A percentile compares a stretch with the other conserved stretches of the same genome.
Conservation (phyloP, 1,140 invertebrate genomes). For the Lamellibrachia luymesi region DNA sequence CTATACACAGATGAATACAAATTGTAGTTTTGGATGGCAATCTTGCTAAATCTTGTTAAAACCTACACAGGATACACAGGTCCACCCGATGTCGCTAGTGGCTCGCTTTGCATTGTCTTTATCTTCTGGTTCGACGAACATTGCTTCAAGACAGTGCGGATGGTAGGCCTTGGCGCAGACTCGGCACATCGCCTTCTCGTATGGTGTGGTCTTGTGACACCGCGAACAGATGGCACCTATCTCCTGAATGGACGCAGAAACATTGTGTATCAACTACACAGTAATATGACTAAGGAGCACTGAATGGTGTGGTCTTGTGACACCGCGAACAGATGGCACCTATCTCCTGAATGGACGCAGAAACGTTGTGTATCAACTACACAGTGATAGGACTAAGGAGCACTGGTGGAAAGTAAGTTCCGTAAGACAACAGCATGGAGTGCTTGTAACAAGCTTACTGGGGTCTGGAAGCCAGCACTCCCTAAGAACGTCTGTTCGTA, state of each 20-base stretch:
- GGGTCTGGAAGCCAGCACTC: too few relatives aligned
- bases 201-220: background rate
- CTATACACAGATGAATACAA: too few relatives aligned
- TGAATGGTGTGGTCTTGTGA: background rate
- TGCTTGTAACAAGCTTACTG: too few relatives aligned
- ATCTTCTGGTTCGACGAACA: background rate
- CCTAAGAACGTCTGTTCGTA: too few relatives aligned
- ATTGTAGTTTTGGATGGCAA: too few relatives aligned
- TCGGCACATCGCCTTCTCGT: background rate
- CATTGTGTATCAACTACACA: too few relatives aligned
- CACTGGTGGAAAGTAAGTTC: too few relatives aligned
- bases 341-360: background rate
- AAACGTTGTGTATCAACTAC: background rate
- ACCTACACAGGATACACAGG: background rate
- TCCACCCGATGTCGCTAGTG: background rate
- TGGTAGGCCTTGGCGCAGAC: background rate
- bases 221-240: background rate
- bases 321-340: background rate
- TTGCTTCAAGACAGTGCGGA: background rate
- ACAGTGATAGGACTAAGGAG: too few relatives aligned
- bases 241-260: background rate
- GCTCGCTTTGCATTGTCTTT: background rate
- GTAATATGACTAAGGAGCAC: too few relatives aligned
- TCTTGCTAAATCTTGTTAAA: background rate
- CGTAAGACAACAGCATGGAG: too few relatives aligned